Evolutionary conservation across 2,113 vertebrate species (phyloP).

Genomic region (Pseudopipra pipra): DNA sequence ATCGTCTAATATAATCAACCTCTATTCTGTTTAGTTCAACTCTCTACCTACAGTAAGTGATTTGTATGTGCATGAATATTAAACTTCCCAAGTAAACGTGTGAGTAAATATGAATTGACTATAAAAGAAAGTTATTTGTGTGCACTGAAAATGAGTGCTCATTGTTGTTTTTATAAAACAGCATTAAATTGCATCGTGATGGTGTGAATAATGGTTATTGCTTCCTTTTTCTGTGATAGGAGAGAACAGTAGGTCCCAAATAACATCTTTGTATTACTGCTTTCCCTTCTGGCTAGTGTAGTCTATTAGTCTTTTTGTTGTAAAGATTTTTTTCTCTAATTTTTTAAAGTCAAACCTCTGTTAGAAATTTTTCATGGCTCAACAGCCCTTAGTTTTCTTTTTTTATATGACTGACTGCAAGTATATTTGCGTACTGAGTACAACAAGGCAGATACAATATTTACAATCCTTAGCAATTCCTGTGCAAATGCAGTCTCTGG

Average conservation of each 20-base stretch:
- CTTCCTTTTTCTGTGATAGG: not conserved
- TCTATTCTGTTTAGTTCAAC: not conserved
- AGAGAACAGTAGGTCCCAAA: not conserved
- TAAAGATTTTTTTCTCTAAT: not conserved
- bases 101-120: constrained; percentile 28
- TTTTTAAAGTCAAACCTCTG: not conserved
- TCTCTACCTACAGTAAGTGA: not conserved
- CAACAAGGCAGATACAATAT: constrained; percentile 67
- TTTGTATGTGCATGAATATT: constrained; percentile 32
- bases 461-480: constrained; percentile 64
- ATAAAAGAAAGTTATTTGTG: constrained; percentile 20
- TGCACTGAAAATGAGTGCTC: not conserved
- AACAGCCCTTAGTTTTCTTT: not conserved
- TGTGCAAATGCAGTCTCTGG: constrained; percentile 55
- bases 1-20: not conserved
- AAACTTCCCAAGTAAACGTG: not conserved
- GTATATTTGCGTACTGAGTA: constrained; percentile 64
- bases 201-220: constrained; percentile 10
- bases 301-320: not conserved
- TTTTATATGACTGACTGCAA: constrained; percentile 14
- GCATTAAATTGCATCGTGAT: not conserved
- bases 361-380: constrained; percentile 14
- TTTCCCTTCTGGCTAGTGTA: not conserved
- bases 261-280: not conserved
- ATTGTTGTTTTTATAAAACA: constrained; percentile 14